These are phyloP conservation scores for Istiophorus platypterus DNA, from an alignment of 2,113 vertebrate species.

Conservation along the genomic window DNA sequence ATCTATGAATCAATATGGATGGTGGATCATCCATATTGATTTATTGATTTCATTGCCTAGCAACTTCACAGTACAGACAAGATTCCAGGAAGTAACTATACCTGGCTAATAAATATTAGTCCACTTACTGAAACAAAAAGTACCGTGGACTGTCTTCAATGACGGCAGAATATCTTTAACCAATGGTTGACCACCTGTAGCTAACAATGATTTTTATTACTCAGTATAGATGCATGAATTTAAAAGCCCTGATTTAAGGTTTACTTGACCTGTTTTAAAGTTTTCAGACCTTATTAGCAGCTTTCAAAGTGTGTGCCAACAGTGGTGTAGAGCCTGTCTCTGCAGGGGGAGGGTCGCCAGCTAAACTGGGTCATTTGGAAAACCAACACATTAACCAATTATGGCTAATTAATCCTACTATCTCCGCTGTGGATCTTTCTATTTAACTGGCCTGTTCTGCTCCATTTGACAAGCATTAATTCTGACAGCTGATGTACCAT, in stretches of 20 bases:
- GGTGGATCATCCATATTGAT: too few relatives aligned
- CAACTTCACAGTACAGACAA: neutral
- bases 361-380: slow-evolving; percentile 77
- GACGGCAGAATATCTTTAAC: too few relatives aligned
- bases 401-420: slow-evolving; percentile 70
- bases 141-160: neutral
- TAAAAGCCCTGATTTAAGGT: neutral
- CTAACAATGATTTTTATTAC: neutral
- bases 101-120: neutral
- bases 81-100: neutral
- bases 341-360: slow-evolving; percentile 10
- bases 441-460: slow-evolving; percentile 66
- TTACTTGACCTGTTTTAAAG: neutral
- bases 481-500: slow-evolving; percentile 61
- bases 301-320: neutral
- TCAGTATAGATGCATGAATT: neutral
- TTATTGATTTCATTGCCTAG: too few relatives aligned
- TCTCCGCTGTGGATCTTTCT: slow-evolving; percentile 60
- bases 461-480: slow-evolving; percentile 60
- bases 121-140: neutral
- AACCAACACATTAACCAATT: slow-evolving; percentile 67
- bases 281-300: slow-evolving; percentile 2
- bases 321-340: neutral
- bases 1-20: neutral
- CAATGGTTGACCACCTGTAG: neutral